A percentile compares a stretch with the other conserved stretches of the same genome.
phyloP scores from a whole-genome alignment of 2,888 invertebrate species.

The Phasia obesa region DNA sequence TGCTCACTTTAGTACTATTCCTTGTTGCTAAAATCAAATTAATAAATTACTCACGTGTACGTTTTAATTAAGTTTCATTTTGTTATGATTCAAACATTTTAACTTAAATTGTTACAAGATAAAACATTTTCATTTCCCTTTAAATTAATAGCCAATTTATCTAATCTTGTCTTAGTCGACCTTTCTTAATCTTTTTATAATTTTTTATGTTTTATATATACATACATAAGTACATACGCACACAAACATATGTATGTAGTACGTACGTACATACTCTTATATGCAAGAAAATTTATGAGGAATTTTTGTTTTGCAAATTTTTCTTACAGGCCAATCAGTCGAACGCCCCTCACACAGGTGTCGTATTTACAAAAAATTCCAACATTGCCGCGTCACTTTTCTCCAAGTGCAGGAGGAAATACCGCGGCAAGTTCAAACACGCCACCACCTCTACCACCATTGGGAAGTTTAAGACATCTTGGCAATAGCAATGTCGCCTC shows the following conservation, averaged over 20 bases:
- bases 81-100: slow-evolving; percentile 72
- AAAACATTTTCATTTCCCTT: slow-evolving; percentile 35
- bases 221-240: no score
- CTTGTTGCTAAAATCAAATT: background rate
- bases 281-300: background rate
- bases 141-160: slow-evolving; percentile 27
- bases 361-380: slow-evolving; percentile 82
- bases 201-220: slow-evolving; percentile 13
- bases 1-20: background rate
- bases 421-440: slow-evolving; percentile 65
- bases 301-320: slow-evolving; percentile 12
- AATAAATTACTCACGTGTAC: slow-evolving; percentile 67
- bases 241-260: no score
- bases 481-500: slow-evolving; percentile 64
- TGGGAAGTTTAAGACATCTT: slow-evolving; percentile 66
- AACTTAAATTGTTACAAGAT: slow-evolving; percentile 14
- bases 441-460: slow-evolving; percentile 61
- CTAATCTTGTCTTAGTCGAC: slow-evolving; percentile 42
- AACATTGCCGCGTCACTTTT: slow-evolving; percentile 81
- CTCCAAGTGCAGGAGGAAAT: slow-evolving; percentile 73
- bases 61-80: slow-evolving; percentile 79
- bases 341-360: slow-evolving; percentile 80
- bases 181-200: slow-evolving; percentile 72
- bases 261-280: no score
- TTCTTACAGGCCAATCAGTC: slow-evolving; percentile 80